These are phyloP conservation scores for Atrina japonica DNA, from an alignment of 2,888 invertebrate species.

Conservation along the genomic window DNA sequence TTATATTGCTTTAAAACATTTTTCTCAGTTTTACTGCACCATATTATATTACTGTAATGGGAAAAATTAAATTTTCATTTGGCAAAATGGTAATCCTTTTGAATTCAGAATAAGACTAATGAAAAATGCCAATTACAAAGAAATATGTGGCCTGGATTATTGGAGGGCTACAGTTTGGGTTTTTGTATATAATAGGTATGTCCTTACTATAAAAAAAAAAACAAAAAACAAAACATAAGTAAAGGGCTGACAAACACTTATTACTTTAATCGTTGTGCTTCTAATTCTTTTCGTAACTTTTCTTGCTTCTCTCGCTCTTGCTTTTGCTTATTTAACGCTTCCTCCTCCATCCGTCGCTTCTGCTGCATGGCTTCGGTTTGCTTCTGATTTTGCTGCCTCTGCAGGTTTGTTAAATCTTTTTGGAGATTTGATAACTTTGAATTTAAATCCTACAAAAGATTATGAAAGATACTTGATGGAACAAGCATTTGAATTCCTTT, in stretches of 20 bases:
- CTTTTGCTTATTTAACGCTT: slow-evolving; percentile 50
- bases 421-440: slow-evolving; percentile 52
- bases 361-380: slow-evolving; percentile 47
- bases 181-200: too few relatives aligned
- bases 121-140: too few relatives aligned
- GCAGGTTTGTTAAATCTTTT: slow-evolving; percentile 45
- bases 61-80: too few relatives aligned
- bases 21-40: too few relatives aligned
- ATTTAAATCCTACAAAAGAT: slow-evolving; percentile 56
- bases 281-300: slow-evolving; percentile 52
- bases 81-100: too few relatives aligned
- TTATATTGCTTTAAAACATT: too few relatives aligned
- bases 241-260: too few relatives aligned
- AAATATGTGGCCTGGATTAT: too few relatives aligned
- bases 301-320: slow-evolving; percentile 60
- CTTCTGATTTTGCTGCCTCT: slow-evolving; percentile 50
- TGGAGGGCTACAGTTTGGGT: too few relatives aligned
- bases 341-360: slow-evolving; percentile 49
- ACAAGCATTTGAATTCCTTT: too few relatives aligned
- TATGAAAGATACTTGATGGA: background rate
- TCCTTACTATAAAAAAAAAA: background rate
- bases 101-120: too few relatives aligned
- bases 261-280: slow-evolving; percentile 57
- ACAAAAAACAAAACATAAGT: background rate
- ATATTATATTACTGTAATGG: too few relatives aligned